These are phyloP conservation scores for Megastigmus dorsalis DNA, from an alignment of 2,888 invertebrate genomes.

Conservation along the genomic window DNA sequence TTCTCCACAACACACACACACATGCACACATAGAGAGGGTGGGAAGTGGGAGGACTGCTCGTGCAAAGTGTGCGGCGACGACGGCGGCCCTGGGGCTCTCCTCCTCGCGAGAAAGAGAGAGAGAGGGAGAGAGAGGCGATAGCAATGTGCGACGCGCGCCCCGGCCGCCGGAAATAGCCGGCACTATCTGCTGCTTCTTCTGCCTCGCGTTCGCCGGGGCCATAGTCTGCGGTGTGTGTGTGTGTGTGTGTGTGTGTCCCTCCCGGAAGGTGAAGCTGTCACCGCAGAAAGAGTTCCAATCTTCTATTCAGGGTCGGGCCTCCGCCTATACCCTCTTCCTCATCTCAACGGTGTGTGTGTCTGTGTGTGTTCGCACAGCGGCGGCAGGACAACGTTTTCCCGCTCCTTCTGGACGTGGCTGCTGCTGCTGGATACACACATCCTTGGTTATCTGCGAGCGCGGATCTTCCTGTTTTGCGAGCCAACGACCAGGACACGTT, in stretches of 20 bases:
- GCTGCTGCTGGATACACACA: background rate
- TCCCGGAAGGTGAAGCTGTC: conserved; percentile 71
- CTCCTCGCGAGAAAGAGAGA: too few relatives aligned
- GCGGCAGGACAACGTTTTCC: too few relatives aligned
- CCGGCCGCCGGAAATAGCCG: conserved; percentile 73
- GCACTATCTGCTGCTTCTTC: conserved; percentile 70
- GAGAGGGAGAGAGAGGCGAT: conserved; percentile 1
- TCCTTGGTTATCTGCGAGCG: conserved; percentile 33
- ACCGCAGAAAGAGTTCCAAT: conserved; percentile 73
- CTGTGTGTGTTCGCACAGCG: too few relatives aligned
- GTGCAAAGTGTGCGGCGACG: too few relatives aligned
- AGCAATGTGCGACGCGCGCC: conserved; percentile 24
- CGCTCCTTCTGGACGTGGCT: background rate
- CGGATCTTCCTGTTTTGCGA: background rate
- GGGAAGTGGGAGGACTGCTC: background rate
- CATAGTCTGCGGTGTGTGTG: too few relatives aligned
- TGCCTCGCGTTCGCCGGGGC: background rate
- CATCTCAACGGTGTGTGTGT: too few relatives aligned
- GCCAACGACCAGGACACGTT: too few relatives aligned
- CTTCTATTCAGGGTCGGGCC: conserved; percentile 67
- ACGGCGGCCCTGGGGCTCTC: too few relatives aligned
- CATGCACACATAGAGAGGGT: background rate
- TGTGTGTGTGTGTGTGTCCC: too few relatives aligned
- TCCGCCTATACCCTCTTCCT: background rate
- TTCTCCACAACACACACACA: background rate